A percentile compares a stretch with the other conserved stretches of the same genome.
Conservation (phyloP, 2,797 vertebrate species). For the Peromyscus melanophrys region DNA sequence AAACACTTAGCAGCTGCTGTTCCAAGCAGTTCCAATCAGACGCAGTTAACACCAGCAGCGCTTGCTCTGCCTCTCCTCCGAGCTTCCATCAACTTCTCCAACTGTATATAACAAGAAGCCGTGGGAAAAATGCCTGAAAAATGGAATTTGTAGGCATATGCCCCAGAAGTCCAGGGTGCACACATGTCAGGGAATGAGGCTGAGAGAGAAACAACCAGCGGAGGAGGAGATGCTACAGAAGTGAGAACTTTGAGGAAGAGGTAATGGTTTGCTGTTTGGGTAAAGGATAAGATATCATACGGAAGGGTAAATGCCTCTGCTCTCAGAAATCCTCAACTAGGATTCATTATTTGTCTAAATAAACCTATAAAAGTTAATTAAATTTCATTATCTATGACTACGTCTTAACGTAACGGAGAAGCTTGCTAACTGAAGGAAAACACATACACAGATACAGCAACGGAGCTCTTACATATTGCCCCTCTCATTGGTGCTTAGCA, state of each 20-base stretch:
- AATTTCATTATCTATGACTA: slow-evolving; percentile 68
- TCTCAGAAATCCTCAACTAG: slow-evolving; percentile 70
- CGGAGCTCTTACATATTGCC: slow-evolving; percentile 7
- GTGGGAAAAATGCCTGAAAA: background rate
- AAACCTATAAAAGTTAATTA: slow-evolving; percentile 76
- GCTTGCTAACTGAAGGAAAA: slow-evolving; percentile 67
- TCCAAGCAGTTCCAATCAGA: background rate
- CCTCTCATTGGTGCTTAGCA: slow-evolving; percentile 59
- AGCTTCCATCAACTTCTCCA: background rate
- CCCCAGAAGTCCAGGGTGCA: background rate
- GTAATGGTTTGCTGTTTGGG: slow-evolving; percentile 24
- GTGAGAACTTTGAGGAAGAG: slow-evolving; percentile 7
- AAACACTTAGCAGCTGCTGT: background rate
- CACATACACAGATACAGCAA: slow-evolving; percentile 41
- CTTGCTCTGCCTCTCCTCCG: background rate
- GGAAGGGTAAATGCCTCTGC: slow-evolving; percentile 54
- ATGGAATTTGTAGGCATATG: slow-evolving; percentile 28
- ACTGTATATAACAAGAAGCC: background rate
- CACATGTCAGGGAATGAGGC: background rate
- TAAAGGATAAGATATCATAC: background rate
- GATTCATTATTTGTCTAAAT: slow-evolving; percentile 64
- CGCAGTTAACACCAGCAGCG: background rate
- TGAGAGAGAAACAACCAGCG: slow-evolving; percentile 23
- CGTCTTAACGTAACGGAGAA: slow-evolving; percentile 73
- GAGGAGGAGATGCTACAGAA: background rate